phyloP scores from a whole-genome alignment of 2,113 vertebrate species.

The Osmerus mordax region DNA sequence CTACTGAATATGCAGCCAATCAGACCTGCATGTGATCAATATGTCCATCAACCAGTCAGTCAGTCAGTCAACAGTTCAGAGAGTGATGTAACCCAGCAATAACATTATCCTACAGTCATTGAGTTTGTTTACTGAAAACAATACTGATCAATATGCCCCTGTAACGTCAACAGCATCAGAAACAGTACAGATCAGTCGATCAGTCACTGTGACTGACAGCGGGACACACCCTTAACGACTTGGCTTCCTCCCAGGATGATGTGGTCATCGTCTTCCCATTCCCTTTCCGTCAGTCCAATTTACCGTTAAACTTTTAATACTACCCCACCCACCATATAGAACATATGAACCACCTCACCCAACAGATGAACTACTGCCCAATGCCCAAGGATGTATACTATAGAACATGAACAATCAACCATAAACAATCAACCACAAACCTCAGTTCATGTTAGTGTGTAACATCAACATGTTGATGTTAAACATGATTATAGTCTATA shows the following conservation, averaged over 20 bases:
- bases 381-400: too few species aligned
- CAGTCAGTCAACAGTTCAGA: not conserved
- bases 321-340: not conserved
- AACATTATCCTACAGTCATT: too few species aligned
- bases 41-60: not conserved
- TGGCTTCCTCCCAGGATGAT: constrained; percentile 11
- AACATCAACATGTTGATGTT: too few species aligned
- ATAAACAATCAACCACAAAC: too few species aligned
- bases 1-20: constrained; percentile 3
- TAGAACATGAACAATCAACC: not conserved
- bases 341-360: not conserved
- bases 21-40: not conserved
- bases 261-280: constrained; percentile 13
- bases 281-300: not conserved
- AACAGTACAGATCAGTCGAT: too few species aligned
- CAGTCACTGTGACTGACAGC: not conserved
- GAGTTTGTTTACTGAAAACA: not conserved
- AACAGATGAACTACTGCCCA: too few species aligned
- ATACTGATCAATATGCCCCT: not conserved
- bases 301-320: constrained; percentile 10
- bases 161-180: too few species aligned
- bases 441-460: too few species aligned
- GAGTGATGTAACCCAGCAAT: constrained; percentile 1
- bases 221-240: not conserved
- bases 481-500: too few species aligned